These are phyloP conservation scores for Temnothorax unifasciatus DNA, from an alignment of 2,888 invertebrate species.

Conservation along the genomic window DNA sequence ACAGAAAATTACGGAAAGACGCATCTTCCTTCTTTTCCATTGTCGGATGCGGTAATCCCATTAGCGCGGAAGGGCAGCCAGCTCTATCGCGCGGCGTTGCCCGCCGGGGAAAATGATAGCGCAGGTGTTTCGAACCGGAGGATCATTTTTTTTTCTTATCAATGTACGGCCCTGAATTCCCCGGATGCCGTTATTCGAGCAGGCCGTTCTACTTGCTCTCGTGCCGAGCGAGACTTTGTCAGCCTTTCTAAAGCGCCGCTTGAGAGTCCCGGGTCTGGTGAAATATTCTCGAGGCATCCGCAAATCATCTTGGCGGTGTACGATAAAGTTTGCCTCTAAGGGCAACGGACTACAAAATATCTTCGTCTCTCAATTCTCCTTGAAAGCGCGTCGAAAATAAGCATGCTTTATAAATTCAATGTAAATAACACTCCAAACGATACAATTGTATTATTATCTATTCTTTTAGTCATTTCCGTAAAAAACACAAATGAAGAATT, in stretches of 20 bases:
- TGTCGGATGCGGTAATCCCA: background rate
- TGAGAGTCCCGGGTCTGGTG: constrained; percentile 29
- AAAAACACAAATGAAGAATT: background rate
- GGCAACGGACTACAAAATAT: background rate
- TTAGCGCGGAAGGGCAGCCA: background rate
- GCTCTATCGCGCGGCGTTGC: background rate
- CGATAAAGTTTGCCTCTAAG: background rate
- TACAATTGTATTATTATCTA: background rate
- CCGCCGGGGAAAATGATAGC: background rate
- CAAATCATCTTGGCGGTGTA: constrained; percentile 17
- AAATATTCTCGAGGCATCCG: constrained; percentile 37
- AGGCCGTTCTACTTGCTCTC: constrained; percentile 48
- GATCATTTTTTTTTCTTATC: constrained; percentile 30
- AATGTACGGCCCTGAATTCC: constrained; percentile 49
- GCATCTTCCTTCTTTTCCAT: background rate
- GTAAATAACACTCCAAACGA: background rate
- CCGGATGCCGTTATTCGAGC: constrained; percentile 52
- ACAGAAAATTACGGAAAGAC: background rate
- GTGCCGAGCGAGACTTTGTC: constrained; percentile 50
- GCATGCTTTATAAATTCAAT: background rate
- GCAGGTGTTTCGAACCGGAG: constrained; percentile 5
- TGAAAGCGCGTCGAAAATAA: background rate
- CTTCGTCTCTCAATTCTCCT: background rate
- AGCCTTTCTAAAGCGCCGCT: constrained; percentile 52
- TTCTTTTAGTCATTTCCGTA: background rate